Percentiles rank a stretch among this genome's conserved stretches.
These are phyloP conservation scores for Trichogramma pretiosum DNA, from an alignment of 1,140 invertebrate genomes.

Conservation along the genomic window DNA sequence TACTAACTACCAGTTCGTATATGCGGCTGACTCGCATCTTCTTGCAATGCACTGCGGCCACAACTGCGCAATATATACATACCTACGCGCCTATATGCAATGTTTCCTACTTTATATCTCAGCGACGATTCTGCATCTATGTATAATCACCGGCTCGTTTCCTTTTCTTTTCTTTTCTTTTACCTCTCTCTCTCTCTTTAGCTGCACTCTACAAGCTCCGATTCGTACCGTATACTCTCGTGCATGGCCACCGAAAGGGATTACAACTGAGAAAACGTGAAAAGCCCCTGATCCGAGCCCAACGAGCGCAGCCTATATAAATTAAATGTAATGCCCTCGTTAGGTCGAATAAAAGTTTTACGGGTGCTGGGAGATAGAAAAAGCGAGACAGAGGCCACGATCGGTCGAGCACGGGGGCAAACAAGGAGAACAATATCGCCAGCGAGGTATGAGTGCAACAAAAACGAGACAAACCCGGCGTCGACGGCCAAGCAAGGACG, in stretches of 20 bases:
- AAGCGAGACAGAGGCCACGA: background rate
- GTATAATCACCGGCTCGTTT: constrained; percentile 19
- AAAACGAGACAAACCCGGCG: no score
- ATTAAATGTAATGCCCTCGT: constrained; percentile 37
- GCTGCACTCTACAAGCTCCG: constrained; percentile 10
- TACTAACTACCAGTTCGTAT: no score
- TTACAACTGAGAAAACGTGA: constrained; percentile 30
- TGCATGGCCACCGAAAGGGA: no score
- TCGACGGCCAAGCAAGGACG: background rate
- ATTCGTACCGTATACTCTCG: background rate
- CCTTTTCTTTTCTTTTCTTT: background rate
- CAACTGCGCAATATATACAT: no score
- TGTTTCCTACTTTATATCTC: constrained; percentile 7
- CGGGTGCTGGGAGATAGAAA: constrained; percentile 28
- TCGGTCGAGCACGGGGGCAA: no score
- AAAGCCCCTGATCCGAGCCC: constrained; percentile 26
- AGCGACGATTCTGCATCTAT: constrained; percentile 23
- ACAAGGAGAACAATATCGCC: constrained; percentile 2
- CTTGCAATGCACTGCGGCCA: no score
- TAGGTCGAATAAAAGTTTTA: constrained; percentile 43
- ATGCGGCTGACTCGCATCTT: no score
- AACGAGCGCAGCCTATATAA: constrained; percentile 30
- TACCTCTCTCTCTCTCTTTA: constrained; percentile 14
- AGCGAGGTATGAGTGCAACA: no score
- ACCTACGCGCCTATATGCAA: no score